Conservation (phyloP, 2,888 invertebrate genomes). For the Strigamia maritima region DNA sequence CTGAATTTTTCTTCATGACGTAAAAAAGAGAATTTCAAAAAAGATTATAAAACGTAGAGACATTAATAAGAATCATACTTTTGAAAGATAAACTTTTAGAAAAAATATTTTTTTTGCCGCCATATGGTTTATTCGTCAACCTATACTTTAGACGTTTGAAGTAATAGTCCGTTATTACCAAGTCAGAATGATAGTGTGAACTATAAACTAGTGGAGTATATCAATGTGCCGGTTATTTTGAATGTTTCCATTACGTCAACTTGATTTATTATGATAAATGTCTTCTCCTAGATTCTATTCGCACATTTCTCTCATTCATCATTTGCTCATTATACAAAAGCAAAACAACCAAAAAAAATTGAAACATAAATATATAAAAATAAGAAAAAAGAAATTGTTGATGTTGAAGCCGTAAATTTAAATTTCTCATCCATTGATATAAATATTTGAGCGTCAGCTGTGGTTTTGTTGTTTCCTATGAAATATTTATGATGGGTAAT, state of each 20-base stretch:
- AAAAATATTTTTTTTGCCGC: background rate
- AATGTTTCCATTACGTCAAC: background rate
- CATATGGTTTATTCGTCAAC: background rate
- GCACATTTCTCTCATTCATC: background rate
- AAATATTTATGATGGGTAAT: background rate
- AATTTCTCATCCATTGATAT: background rate
- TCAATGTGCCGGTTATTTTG: background rate
- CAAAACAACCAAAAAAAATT: background rate
- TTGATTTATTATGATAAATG: slow-evolving; percentile 22
- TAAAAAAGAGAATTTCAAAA: too few relatives aligned
- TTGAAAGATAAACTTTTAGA: background rate
- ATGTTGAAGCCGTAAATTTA: background rate
- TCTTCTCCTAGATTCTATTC: background rate
- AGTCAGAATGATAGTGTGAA: background rate
- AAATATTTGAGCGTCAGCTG: background rate
- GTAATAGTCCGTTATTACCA: background rate
- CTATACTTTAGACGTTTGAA: background rate
- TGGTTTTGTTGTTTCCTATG: background rate
- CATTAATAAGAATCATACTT: too few relatives aligned
- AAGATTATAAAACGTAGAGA: background rate
- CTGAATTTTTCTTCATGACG: too few relatives aligned
- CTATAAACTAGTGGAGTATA: background rate
- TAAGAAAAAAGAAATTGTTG: too few relatives aligned
- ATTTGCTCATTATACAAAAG: background rate
- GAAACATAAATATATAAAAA: background rate